Percentiles rank a stretch among this genome's conserved stretches.
phyloP scores from a whole-genome alignment of 1,140 invertebrate genomes.

The Charaxes varanes region DNA sequence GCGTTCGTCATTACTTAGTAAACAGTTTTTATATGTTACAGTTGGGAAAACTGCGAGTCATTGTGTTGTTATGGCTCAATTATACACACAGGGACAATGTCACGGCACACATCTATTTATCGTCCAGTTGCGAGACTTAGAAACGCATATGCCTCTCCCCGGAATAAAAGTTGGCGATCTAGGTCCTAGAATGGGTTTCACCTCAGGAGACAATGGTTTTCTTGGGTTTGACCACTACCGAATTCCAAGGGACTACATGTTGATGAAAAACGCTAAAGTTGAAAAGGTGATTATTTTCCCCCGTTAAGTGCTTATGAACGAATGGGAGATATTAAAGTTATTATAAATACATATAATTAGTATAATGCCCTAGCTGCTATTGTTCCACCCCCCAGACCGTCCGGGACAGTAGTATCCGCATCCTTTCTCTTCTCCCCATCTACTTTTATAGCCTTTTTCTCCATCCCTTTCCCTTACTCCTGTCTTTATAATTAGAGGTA shows the following conservation, averaged over 20 bases:
- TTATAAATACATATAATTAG: too few species aligned
- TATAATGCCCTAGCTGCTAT: too few species aligned
- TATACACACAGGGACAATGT: constrained; percentile 88
- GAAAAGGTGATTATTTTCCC: constrained; percentile 12
- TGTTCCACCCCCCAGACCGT: too few species aligned
- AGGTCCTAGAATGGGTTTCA: constrained; percentile 93
- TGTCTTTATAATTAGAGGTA: too few species aligned
- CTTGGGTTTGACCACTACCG: constrained; percentile 87
- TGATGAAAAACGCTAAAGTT: constrained; percentile 88
- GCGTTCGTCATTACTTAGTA: background rate
- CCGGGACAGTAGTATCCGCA: too few species aligned
- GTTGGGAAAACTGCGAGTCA: constrained; percentile 96
- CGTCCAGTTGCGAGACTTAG: constrained; percentile 90
- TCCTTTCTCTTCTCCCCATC: too few species aligned
- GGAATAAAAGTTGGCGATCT: constrained; percentile 95
- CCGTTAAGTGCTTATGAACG: too few species aligned
- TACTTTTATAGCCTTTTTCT: too few species aligned
- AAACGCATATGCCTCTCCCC: constrained; percentile 88
- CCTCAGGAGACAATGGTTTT: constrained; percentile 92
- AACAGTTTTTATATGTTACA: constrained; percentile 43
- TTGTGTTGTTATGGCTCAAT: constrained; percentile 90
- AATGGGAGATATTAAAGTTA: too few species aligned
- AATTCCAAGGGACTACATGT: constrained; percentile 90
- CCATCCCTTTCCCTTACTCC: too few species aligned
- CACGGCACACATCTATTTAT: constrained; percentile 94